Evolutionary conservation across 2,113 vertebrate species (phyloP).

Genomic region (Monopterus albus): DNA sequence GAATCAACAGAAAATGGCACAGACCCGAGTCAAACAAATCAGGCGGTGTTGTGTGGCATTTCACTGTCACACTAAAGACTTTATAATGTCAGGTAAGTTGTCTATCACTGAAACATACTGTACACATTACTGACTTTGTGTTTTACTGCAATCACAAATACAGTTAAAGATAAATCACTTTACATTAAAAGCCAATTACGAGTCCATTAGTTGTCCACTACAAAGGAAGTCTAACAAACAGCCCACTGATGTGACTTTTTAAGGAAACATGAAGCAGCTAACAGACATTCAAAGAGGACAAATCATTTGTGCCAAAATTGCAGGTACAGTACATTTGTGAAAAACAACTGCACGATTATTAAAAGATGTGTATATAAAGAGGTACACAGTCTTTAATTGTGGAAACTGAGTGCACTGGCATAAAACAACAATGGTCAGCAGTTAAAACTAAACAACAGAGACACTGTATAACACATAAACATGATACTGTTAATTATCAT

Average conservation of each 20-base stretch:
- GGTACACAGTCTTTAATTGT: background rate
- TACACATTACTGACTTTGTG: too few species aligned
- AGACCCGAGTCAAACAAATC: constrained; percentile 28
- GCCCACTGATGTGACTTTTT: constrained; percentile 27
- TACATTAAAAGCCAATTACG: constrained; percentile 36
- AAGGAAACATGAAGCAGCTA: background rate
- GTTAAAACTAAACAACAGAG: too few species aligned
- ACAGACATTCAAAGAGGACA: constrained; percentile 20
- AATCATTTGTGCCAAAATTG: constrained; percentile 16
- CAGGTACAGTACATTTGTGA: constrained; percentile 12
- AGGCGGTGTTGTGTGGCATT: constrained; percentile 39
- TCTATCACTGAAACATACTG: background rate
- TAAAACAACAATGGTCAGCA: background rate
- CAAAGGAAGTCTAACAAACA: constrained; percentile 9
- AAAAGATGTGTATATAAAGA: background rate
- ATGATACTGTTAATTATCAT: too few species aligned
- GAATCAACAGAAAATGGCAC: constrained; percentile 21
- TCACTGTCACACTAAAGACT: constrained; percentile 15
- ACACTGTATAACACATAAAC: too few species aligned
- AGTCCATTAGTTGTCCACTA: background rate
- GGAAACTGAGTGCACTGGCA: too few species aligned
- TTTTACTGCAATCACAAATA: background rate
- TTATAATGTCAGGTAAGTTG: constrained; percentile 17
- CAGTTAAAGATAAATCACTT: background rate
- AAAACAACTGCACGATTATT: background rate